These are phyloP conservation scores for Tipula unca DNA, from an alignment of 2,888 invertebrate genomes.

Conservation along the genomic window DNA sequence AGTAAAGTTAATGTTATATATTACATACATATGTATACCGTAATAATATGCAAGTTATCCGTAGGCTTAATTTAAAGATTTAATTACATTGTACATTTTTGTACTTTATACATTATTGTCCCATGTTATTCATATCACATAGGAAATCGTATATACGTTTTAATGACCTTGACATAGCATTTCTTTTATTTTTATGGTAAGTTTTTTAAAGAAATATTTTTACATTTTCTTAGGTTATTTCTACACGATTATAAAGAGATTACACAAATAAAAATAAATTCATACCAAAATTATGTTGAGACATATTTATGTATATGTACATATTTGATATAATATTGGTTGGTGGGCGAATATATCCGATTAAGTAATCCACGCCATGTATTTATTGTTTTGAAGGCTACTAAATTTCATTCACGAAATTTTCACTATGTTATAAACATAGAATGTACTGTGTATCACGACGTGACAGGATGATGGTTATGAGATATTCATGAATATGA, in stretches of 20 bases:
- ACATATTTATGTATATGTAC: background rate
- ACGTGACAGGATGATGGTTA: too few species aligned
- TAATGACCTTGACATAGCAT: background rate
- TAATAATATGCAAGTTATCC: background rate
- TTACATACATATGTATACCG: background rate
- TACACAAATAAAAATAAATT: background rate
- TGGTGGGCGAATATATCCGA: too few species aligned
- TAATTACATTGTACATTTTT: background rate
- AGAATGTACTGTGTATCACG: too few species aligned
- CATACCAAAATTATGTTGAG: background rate
- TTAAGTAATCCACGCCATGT: too few species aligned
- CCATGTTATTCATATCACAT: background rate
- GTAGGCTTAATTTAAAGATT: background rate
- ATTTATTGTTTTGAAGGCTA: too few species aligned
- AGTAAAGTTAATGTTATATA: background rate
- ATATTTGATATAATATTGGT: background rate
- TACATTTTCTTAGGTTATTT: background rate
- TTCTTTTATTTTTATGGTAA: background rate
- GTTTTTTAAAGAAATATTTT: background rate
- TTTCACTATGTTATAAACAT: too few species aligned
- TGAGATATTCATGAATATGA: too few species aligned
- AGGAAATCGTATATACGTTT: background rate
- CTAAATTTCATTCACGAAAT: too few species aligned
- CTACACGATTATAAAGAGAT: background rate
- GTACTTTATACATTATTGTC: background rate